A percentile compares a stretch with the other conserved stretches of the same genome.
These are phyloP conservation scores for Lateolabrax maculatus DNA, from an alignment of 2,797 vertebrate genomes.

Conservation along the genomic window DNA sequence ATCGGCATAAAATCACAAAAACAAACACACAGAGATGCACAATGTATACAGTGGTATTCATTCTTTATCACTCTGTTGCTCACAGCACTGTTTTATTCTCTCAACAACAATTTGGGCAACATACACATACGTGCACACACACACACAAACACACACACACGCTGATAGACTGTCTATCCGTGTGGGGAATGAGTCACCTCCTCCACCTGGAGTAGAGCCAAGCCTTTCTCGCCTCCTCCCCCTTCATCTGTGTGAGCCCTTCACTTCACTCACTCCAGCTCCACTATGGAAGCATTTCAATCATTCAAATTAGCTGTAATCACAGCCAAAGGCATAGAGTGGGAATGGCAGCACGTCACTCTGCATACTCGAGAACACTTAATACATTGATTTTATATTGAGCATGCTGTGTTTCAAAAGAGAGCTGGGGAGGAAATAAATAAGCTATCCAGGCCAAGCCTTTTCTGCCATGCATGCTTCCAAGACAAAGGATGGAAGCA, in stretches of 20 bases:
- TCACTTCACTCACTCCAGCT: slow-evolving; percentile 80
- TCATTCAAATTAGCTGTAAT: slow-evolving; percentile 85
- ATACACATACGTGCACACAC: slow-evolving; percentile 34
- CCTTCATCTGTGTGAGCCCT: slow-evolving; percentile 81
- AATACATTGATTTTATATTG: slow-evolving; percentile 81
- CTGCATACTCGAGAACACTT: slow-evolving; percentile 80
- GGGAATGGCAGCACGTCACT: slow-evolving; percentile 78
- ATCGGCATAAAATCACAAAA: slow-evolving; percentile 22
- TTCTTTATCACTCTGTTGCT: slow-evolving; percentile 47
- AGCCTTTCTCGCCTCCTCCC: slow-evolving; percentile 79
- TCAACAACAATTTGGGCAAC: slow-evolving; percentile 54
- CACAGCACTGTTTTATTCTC: slow-evolving; percentile 56
- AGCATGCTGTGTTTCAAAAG: slow-evolving; percentile 68
- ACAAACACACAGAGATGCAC: slow-evolving; percentile 39
- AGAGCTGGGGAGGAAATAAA: slow-evolving; percentile 66
- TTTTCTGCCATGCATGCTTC: slow-evolving; percentile 59
- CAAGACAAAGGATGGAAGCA: slow-evolving; percentile 71
- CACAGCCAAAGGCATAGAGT: slow-evolving; percentile 79
- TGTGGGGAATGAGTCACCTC: slow-evolving; percentile 80
- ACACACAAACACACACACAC: slow-evolving; percentile 31
- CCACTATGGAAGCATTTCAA: slow-evolving; percentile 82
- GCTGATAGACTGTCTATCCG: slow-evolving; percentile 69
- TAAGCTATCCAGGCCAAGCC: slow-evolving; percentile 62
- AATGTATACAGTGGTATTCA: slow-evolving; percentile 44
- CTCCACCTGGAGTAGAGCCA: slow-evolving; percentile 81